phyloP scores from a whole-genome alignment of 2,888 invertebrate species.

The Drosophila peninsularis region DNA sequence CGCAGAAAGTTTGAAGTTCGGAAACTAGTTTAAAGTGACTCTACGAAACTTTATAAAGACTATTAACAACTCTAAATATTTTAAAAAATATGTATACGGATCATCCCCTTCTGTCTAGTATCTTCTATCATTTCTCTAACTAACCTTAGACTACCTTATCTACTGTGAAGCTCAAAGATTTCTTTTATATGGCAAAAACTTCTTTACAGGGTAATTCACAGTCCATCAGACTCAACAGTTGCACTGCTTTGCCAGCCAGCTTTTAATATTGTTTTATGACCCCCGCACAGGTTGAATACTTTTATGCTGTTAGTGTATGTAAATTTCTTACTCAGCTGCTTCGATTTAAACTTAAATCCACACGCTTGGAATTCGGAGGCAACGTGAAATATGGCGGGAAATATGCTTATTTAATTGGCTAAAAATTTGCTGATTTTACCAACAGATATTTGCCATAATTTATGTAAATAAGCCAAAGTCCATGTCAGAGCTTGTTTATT shows the following conservation, averaged over 20 bases:
- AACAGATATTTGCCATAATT: slow-evolving; percentile 37
- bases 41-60: not conserved
- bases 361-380: slow-evolving; percentile 1
- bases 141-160: too few species aligned
- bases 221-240: not conserved
- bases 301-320: slow-evolving; percentile 53
- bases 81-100: not conserved
- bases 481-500: slow-evolving; percentile 42
- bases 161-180: too few species aligned
- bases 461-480: slow-evolving; percentile 44
- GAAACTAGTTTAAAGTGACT: not conserved
- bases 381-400: slow-evolving; percentile 8
- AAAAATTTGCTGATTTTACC: slow-evolving; percentile 33
- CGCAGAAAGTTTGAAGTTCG: not conserved
- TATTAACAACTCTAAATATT: not conserved
- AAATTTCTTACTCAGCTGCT: slow-evolving; percentile 43
- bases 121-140: too few species aligned
- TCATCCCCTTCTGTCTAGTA: not conserved
- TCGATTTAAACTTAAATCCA: slow-evolving; percentile 31
- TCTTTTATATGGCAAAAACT: not conserved
- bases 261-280: slow-evolving; percentile 57
- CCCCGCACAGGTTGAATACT: slow-evolving; percentile 47
- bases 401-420: slow-evolving; percentile 43
- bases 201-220: not conserved
- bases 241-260: not conserved